These are phyloP conservation scores for Tupaia tana DNA, from an alignment of 2,113 vertebrate genomes.

Conservation along the genomic window DNA sequence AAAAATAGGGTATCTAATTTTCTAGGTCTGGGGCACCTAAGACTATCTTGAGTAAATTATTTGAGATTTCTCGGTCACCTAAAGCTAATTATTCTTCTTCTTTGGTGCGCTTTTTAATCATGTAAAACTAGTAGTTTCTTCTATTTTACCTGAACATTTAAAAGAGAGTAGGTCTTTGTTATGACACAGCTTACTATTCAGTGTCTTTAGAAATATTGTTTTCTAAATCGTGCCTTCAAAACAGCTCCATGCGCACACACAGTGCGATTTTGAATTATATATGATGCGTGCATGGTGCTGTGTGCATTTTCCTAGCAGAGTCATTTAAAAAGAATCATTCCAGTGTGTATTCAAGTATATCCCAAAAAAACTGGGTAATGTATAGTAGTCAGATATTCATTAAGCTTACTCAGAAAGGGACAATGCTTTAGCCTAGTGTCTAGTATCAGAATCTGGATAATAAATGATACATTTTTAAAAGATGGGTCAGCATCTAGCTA, in stretches of 20 bases:
- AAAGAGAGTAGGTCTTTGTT: conserved; percentile 33
- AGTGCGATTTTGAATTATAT: too few relatives aligned
- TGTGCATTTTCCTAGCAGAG: not conserved
- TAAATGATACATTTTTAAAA: not conserved
- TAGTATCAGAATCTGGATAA: not conserved
- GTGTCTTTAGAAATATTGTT: conserved; percentile 9
- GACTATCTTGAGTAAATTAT: not conserved
- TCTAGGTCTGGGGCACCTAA: not conserved
- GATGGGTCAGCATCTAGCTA: not conserved
- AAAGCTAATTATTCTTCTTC: conserved; percentile 43
- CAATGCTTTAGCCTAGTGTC: not conserved
- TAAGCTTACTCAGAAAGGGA: not conserved
- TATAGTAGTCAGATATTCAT: not conserved
- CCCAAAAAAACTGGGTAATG: not conserved
- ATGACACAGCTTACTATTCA: not conserved
- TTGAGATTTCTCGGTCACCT: conserved; percentile 15
- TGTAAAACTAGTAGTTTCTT: conserved; percentile 5
- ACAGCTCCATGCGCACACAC: not conserved
- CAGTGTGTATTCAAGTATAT: not conserved
- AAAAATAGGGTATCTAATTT: not conserved
- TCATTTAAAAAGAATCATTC: conserved; percentile 1
- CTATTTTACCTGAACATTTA: conserved; percentile 13
- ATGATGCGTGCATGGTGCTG: not conserved
- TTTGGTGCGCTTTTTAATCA: not conserved
- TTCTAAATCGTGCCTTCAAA: conserved; percentile 9